Base-by-base conservation (phyloP, 2,888 invertebrate species). In the Cabera pusaria region DNA sequence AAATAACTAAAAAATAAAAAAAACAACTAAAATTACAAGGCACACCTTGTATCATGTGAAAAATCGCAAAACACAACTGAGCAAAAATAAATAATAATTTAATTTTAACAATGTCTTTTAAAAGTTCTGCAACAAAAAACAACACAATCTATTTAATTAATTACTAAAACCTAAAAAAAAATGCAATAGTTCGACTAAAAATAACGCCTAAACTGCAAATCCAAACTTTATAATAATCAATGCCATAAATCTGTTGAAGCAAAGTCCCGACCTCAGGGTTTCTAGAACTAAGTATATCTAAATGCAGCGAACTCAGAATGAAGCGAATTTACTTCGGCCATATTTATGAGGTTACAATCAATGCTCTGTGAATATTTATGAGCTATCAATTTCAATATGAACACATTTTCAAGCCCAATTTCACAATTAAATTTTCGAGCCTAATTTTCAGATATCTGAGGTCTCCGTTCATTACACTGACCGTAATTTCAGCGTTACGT, bases 231-330 rank as follows among this genome's bases (percentile, higher is more conserved):
- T 25, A 6, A 12, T 20, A 25, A 25, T 34, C 9, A 14, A 16
- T 12, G 23, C 18, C 17, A 23, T 23, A 23, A 36, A 28, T 35
- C 22, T 18, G n/a, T n/a, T n/a, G n/a, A 34, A 40, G 14, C 18
- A 22, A 16, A 27, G 28, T 22, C 33, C 7, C 20, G 17, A 33
- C 22, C 48, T 35, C 37, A 21, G 33, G 19, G 21, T 26, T 23
- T 8, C 9, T 18, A 40, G 35, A 26, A 27, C 37, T 38, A 17
- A 32, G 8, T 38, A 34, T 17, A 16, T 28, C 16, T 29, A 17
- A n/a, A n/a, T 47, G 40, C 39, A 39, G 17, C 17, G 9, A 7
- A 27, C 31, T 44, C 44, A 43, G 31, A 42, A 50, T 19, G 4
- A 26, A 27, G n/a, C 28, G 12, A 25, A 43, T 43, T 34, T 17